These are phyloP conservation scores for Nebria salina DNA, from an alignment of 2,888 invertebrate species.

Conservation along the genomic window DNA sequence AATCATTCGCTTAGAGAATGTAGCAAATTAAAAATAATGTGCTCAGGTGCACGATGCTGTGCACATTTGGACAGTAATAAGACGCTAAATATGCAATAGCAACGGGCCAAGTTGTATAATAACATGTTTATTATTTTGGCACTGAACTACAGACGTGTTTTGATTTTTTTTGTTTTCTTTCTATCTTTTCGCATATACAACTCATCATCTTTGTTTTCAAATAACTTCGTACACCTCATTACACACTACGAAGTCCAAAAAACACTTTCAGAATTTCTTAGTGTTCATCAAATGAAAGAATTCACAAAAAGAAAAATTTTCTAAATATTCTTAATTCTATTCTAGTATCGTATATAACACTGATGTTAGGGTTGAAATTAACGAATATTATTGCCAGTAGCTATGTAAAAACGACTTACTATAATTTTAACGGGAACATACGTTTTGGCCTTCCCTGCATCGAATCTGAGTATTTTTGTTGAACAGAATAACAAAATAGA, in stretches of 20 bases:
- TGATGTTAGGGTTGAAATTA: too few species aligned
- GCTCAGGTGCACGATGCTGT: not conserved
- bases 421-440: too few species aligned
- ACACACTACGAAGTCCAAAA: not conserved
- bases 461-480: too few species aligned
- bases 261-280: too few species aligned
- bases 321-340: too few species aligned
- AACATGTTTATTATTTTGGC: conserved; percentile 45
- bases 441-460: too few species aligned
- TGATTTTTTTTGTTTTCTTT: not conserved
- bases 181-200: not conserved
- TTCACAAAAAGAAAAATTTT: too few species aligned
- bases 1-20: conserved; percentile 10
- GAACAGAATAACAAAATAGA: too few species aligned
- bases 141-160: conserved; percentile 23
- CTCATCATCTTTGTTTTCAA: conserved; percentile 1
- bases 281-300: too few species aligned
- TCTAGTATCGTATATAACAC: too few species aligned
- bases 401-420: too few species aligned
- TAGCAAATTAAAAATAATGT: conserved; percentile 14
- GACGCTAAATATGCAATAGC: conserved; percentile 26
- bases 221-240: not conserved
- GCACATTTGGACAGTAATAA: conserved; percentile 25
- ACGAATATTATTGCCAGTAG: too few species aligned
- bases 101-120: conserved; percentile 31